These are phyloP conservation scores for Pogonomyrmex californicus DNA, from an alignment of 1,140 invertebrate species.

Conservation along the genomic window DNA sequence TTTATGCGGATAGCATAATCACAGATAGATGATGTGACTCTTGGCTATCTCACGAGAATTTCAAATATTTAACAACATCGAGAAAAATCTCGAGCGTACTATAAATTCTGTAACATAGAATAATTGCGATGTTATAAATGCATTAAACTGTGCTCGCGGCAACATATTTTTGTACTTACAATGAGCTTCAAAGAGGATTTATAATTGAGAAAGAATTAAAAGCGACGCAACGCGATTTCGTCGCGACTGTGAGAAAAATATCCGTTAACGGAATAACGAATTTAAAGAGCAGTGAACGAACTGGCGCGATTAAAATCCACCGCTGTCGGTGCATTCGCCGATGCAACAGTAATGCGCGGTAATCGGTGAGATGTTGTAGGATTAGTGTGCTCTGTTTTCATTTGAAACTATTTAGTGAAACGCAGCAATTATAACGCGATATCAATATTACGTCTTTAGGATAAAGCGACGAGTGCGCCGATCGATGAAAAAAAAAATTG, in stretches of 20 bases:
- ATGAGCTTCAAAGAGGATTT: slow-evolving; percentile 20
- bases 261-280: neutral
- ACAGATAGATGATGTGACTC: neutral
- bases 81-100: neutral
- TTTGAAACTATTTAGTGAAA: too few species aligned
- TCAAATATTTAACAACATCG: slow-evolving; percentile 5
- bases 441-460: neutral
- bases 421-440: neutral
- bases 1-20: neutral
- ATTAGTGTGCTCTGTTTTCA: neutral
- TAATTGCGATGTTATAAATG: neutral
- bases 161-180: neutral
- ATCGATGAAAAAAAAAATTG: slow-evolving; percentile 20
- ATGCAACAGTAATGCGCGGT: slow-evolving; percentile 27
- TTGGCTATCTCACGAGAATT: neutral
- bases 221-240: neutral
- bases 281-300: slow-evolving; percentile 46
- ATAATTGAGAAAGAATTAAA: neutral
- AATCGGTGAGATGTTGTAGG: neutral
- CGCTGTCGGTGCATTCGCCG: neutral
- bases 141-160: neutral
- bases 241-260: slow-evolving; percentile 7
- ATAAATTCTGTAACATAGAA: neutral
- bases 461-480: neutral
- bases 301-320: slow-evolving; percentile 3